Evolutionary conservation across 2,113 vertebrate genomes (phyloP), one percentile per base, ranked within the genome.

Genomic region (Galeopterus variegatus): DNA sequence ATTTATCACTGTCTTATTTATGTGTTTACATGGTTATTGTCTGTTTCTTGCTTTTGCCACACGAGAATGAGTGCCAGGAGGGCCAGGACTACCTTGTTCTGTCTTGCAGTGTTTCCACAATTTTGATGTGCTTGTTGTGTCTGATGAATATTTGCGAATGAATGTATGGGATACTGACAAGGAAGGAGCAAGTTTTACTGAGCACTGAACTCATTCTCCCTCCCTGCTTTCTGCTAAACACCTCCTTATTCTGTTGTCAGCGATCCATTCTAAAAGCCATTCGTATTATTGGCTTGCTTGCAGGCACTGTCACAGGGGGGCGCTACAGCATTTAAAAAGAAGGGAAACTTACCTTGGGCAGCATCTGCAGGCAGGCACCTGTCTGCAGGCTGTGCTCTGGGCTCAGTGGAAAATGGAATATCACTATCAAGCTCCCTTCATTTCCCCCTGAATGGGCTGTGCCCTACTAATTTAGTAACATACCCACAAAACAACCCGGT

Each of bases 241-340:
- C 6, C 12, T 13, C 41, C 73, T 54, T 18, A 3, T 3, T 19
- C 2, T 50, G 3, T 33, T 31, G 36, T 79, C 75, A 52, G 31
- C 19, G 36, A 28, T 56, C 26, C 48, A 1, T n/a, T 41, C n/a
- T 31, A 17, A 45, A 82, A 60, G 67, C 28, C 10, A 1, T 31
- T 24, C 0, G 0, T 56, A 41, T 62, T 8, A 1, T 36, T 70
- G 86, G 60, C 12, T n/a, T 60, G 24, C 75, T 52, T 58, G 69
- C 72, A 85, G 60, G 50, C 56, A 28, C 75, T 28, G 88, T 91
- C 93, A 96, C 81, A 45, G 23, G 62, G 85, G 48, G 88, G 82
- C 28, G 18, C 86, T 73, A 4, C 1, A 73, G 73, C 67, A 64
- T 33, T 90, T 94, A 45, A 56, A 70, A 82, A 90, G 54, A 58